Evolutionary conservation across 2,797 vertebrate genomes (phyloP), one percentile per base, ranked within the genome.

Genomic region (Scyliorhinus canicula): DNA sequence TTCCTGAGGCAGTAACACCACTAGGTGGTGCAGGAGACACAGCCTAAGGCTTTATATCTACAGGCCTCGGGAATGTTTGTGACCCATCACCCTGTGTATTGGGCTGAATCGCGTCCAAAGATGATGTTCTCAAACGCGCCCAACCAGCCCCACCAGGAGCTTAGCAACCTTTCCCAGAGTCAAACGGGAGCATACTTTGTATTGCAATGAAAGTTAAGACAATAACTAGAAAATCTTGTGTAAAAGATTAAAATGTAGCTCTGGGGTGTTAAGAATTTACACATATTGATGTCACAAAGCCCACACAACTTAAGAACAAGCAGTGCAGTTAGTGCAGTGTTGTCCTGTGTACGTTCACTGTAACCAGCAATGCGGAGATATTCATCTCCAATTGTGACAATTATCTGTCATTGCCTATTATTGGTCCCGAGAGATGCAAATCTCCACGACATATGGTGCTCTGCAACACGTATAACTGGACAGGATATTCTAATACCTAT

Each of bases 1-100:
- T 94, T 94, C 93, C 67, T 94, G 47, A 94, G 93, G 93, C 93
- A 71, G 26, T 74, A 74, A 65, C 50, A 26, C 93, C 93, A 94
- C 93, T 94, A 94, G 93, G 31, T 94, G 93, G 93, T 94, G 93
- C 28, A 35, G 67, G 93, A 94, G 93, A 52, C 55, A 94, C 93
- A 94, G 93, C 93, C 93, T 94, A 21, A 94, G 93, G 93, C 67
- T 74, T 91, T 91, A 63, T 40, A 65, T 63, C 88, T 19, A 26
- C n/a, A 63, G 57, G 57, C 88, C 57, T 1, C 6, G 4, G 57
- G 0, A 40, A 60, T 19, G 7, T 57, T 63, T 65, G 57, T 44
- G 21, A 26, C 88, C 60, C 44, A 40, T 11, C 88, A 44, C 26
- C 21, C 57, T 44, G n/a, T 8, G n/a, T 8, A 9, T 65, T 65